Percentiles rank a stretch among this genome's conserved stretches.
phyloP scores from a whole-genome alignment of 2,113 vertebrate genomes.

The Scopus umbretta region DNA sequence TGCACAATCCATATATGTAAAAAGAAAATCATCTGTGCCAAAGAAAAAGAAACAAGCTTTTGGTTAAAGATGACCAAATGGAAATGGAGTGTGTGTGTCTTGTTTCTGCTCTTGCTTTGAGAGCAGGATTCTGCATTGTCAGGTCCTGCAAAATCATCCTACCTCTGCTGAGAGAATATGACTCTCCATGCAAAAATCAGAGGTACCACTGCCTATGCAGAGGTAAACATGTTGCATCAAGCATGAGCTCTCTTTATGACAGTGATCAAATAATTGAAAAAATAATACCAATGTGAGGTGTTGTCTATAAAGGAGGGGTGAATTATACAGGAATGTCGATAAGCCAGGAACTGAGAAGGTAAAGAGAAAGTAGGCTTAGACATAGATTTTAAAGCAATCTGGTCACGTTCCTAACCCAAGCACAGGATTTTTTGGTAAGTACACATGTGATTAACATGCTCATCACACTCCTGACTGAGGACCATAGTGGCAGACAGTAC shows the following conservation, averaged over 20 bases:
- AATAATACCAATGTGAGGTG: not conserved
- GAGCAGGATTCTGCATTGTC: not conserved
- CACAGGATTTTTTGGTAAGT: not conserved
- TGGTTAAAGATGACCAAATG: not conserved
- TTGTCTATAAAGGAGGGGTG: not conserved
- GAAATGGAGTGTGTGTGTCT: not conserved
- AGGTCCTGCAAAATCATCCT: not conserved
- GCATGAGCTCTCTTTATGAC: not conserved
- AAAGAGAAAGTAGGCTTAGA: not conserved
- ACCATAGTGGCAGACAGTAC: not conserved
- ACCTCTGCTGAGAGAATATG: not conserved
- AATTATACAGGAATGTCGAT: not conserved
- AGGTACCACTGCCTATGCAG: not conserved
- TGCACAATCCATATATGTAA: accelerated
- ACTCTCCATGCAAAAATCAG: not conserved
- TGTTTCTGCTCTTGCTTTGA: not conserved
- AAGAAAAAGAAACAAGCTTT: not conserved
- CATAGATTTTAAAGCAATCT: not conserved
- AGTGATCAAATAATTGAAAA: not conserved
- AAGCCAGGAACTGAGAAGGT: not conserved
- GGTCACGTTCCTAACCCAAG: not conserved
- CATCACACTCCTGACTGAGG: not conserved
- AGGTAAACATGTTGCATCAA: not conserved
- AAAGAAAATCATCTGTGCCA: not conserved
- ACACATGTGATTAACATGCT: not conserved